These are phyloP conservation scores for Mycogona germanica DNA, from an alignment of 2,888 invertebrate species.

Conservation along the genomic window DNA sequence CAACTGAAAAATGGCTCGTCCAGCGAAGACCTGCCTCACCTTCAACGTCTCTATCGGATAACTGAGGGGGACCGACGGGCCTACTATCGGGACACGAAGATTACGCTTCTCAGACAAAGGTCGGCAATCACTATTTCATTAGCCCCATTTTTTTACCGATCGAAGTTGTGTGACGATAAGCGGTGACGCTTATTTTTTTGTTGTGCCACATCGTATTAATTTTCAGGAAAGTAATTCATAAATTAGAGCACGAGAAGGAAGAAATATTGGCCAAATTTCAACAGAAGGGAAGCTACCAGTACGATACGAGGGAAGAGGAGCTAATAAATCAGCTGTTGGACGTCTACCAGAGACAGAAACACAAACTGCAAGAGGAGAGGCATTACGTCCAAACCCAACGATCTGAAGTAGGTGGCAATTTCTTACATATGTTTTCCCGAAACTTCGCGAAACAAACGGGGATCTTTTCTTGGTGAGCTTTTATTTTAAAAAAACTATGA, in stretches of 20 bases:
- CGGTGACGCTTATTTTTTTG: not conserved
- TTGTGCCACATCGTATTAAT: not conserved
- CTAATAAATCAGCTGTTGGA: not conserved
- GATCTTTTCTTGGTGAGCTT: no score
- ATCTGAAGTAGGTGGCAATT: not conserved
- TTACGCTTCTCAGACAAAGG: conserved; percentile 8
- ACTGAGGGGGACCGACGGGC: conserved; percentile 1
- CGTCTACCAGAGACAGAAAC: not conserved
- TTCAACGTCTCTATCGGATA: conserved; percentile 4
- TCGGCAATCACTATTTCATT: no score
- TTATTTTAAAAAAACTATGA: no score
- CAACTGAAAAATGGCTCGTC: no score
- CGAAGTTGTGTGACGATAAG: no score
- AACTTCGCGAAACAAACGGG: no score
- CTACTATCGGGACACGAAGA: conserved; percentile 6
- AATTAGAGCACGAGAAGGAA: not conserved
- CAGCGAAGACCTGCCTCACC: conserved; percentile 1
- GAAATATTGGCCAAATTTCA: not conserved
- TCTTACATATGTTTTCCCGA: no score
- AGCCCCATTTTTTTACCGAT: no score
- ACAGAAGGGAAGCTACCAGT: not conserved
- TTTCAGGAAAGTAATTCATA: conserved; percentile 8
- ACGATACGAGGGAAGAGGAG: not conserved
- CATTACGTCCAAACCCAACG: not conserved
- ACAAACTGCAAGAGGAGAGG: not conserved